Evolutionary conservation across 2,113 vertebrate species (phyloP).

Genomic region (Macquaria ambigua): DNA sequence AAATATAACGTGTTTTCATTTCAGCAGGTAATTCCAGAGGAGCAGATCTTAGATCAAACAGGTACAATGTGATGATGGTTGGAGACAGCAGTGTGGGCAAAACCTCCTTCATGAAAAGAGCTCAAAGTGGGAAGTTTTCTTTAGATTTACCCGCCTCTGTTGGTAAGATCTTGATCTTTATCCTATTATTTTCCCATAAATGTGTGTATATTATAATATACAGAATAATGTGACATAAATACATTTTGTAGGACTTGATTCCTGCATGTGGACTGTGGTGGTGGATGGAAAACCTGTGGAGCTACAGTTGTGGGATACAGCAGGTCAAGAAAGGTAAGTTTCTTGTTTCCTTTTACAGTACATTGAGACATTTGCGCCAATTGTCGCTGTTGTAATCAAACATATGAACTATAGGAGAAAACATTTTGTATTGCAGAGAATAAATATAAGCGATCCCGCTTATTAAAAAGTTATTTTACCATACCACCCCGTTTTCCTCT

Average conservation of each 20-base stretch:
- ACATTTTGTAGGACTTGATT: conserved; percentile 89
- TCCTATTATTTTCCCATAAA: background rate
- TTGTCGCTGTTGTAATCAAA: background rate
- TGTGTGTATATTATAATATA: conserved; percentile 3
- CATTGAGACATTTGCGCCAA: background rate
- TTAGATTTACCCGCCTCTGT: conserved; percentile 83
- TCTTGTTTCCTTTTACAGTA: background rate
- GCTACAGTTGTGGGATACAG: conserved; percentile 95
- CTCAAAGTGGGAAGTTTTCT: conserved; percentile 84
- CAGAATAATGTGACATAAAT: background rate
- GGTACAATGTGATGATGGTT: conserved; percentile 90
- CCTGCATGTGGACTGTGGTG: conserved; percentile 85
- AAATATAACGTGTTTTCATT: background rate
- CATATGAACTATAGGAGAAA: background rate
- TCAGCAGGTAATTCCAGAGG: conserved; percentile 16
- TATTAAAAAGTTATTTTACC: background rate
- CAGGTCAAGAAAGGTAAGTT: conserved; percentile 93
- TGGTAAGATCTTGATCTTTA: conserved; percentile 84
- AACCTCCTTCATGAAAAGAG: conserved; percentile 90
- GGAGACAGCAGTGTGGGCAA: conserved; percentile 94
- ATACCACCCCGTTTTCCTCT: background rate
- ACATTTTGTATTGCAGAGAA: background rate
- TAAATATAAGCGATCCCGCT: background rate
- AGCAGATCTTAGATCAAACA: conserved; percentile 65
- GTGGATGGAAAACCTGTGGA: conserved; percentile 86